Evolutionary conservation across 2,113 vertebrate species (phyloP).

Genomic region (Hemiprocne comata): DNA sequence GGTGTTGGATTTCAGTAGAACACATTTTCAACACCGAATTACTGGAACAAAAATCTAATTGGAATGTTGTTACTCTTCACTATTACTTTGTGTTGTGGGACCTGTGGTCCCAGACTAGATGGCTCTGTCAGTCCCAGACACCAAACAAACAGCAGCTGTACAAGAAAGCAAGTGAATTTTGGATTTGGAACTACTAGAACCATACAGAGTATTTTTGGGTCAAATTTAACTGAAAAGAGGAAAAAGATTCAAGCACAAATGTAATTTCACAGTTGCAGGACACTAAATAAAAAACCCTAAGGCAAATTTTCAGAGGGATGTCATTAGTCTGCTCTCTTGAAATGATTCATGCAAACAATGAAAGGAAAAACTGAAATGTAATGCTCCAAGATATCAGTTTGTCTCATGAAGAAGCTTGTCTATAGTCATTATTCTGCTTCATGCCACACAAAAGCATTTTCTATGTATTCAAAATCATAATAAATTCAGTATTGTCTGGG

Average conservation of each 20-base stretch:
- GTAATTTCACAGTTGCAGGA: slow-evolving; percentile 25
- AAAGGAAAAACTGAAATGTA: background rate
- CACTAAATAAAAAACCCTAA: background rate
- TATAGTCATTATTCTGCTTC: slow-evolving; percentile 42
- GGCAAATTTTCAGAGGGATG: background rate
- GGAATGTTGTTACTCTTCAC: background rate
- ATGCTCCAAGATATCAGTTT: background rate
- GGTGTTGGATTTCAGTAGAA: background rate
- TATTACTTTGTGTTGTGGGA: background rate
- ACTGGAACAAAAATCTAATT: background rate
- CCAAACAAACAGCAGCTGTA: background rate
- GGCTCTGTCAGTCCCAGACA: background rate
- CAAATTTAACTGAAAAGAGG: background rate
- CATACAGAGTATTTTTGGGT: background rate
- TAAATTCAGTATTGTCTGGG: slow-evolving; percentile 36
- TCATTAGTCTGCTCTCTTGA: background rate
- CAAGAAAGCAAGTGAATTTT: background rate
- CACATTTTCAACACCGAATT: background rate
- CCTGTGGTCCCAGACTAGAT: background rate
- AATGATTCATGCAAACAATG: background rate
- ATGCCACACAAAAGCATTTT: slow-evolving; percentile 24
- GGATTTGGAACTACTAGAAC: background rate
- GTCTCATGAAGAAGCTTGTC: background rate
- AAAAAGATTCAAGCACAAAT: background rate
- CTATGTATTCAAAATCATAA: slow-evolving; percentile 22